Evolutionary conservation across 2,113 vertebrate genomes (phyloP), one percentile per base, ranked within the genome.

Genomic region (Microcebus murinus): DNA sequence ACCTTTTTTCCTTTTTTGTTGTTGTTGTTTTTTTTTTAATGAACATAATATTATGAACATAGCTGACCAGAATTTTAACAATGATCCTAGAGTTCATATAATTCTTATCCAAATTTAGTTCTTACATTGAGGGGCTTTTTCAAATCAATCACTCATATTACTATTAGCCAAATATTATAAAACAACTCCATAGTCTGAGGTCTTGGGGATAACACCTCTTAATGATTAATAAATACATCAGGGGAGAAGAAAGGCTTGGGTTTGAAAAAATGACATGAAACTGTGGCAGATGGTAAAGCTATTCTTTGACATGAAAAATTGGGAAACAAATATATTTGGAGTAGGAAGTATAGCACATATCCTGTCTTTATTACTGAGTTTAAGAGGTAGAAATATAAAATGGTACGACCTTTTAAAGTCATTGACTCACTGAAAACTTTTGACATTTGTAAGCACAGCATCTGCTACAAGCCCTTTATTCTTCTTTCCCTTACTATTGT

Each of bases 261-360:
- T 92, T 48, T 42, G 8, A 95, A 96, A 23, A 27, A 89, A 93
- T 55, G 7, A 20, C 79, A 94, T 61, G 76, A 97, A 90, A 90
- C 39, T 68, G 14, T 63, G 29, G 42, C 94, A 97, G 88, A 92
- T 96, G 96, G 91, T 50, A 95, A 97, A 96, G 85, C 93, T 73
- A 87, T 83, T 81, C 76, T 91, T 88, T 88, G 42, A 94, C 71
- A 57, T 14, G 67, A 83, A 87, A 96, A 96, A 96, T 50, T 86
- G 52, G 88, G 68, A 96, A 95, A 84, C 52, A 71, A 97, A 92
- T 88, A 18, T 91, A 92, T 95, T 96, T 96, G 88, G 77, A 88
- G 84, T 57, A 95, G 91, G n/a, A 95, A 96, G 77, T 71, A 68
- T 18, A 91, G 34, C 77, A 95, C 67, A 82, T 79, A 87, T 73